These are phyloP conservation scores for Oryzias curvinotus DNA, from an alignment of 2,113 vertebrate genomes.

Conservation along the genomic window DNA sequence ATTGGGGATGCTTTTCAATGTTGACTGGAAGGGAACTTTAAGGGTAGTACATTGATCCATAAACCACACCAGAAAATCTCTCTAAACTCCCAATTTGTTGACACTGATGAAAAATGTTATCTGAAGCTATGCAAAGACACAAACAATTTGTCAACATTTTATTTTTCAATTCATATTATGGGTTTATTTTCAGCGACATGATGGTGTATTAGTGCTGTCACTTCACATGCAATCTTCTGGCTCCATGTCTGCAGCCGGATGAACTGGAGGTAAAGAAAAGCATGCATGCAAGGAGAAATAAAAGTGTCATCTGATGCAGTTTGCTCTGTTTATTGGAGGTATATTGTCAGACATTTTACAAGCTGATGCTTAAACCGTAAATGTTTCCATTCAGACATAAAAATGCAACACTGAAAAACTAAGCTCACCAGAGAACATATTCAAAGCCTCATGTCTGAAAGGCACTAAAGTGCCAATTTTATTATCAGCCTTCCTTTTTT, in stretches of 20 bases:
- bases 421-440: slow-evolving; percentile 64
- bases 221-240: too few species aligned
- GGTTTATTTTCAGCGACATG: slow-evolving; percentile 1
- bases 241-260: too few species aligned
- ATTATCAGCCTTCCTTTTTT: slow-evolving; percentile 37
- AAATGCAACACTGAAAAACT: slow-evolving; percentile 66
- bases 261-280: too few species aligned
- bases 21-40: too few species aligned
- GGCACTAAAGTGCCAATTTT: slow-evolving; percentile 63
- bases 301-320: slow-evolving; percentile 34
- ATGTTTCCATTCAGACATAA: slow-evolving; percentile 66
- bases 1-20: too few species aligned
- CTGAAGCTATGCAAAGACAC: neutral
- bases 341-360: slow-evolving; percentile 77
- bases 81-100: slow-evolving; percentile 6
- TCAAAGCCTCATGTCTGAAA: slow-evolving; percentile 56
- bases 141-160: slow-evolving; percentile 20
- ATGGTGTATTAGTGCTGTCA: neutral
- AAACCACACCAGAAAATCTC: too few species aligned
- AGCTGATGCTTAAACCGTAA: slow-evolving; percentile 61
- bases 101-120: slow-evolving; percentile 11
- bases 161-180: slow-evolving; percentile 12
- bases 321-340: slow-evolving; percentile 78
- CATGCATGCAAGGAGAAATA: too few species aligned
- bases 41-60: too few species aligned